Percentiles rank a stretch among this genome's conserved stretches.
Conservation (phyloP, 2,113 vertebrate genomes). For the Arvicanthis niloticus region DNA sequence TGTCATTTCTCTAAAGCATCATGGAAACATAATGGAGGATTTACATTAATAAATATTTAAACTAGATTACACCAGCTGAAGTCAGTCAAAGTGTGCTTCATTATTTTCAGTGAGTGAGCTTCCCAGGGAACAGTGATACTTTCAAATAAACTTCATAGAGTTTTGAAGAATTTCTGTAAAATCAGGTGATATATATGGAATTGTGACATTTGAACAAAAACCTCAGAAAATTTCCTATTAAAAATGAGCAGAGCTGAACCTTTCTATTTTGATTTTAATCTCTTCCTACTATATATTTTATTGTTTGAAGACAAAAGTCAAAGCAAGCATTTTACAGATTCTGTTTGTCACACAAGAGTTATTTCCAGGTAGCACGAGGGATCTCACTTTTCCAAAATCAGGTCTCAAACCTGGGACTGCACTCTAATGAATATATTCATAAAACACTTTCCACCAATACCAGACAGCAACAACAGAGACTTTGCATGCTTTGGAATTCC, state of each 20-base stretch:
- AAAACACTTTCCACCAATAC: not conserved
- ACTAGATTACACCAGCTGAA: constrained; percentile 12
- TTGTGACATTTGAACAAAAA: constrained; percentile 59
- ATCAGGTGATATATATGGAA: not conserved
- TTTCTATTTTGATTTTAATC: not conserved
- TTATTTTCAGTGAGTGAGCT: constrained; percentile 48
- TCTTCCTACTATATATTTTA: constrained; percentile 69
- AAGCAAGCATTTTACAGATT: constrained; percentile 68
- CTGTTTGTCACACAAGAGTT: constrained; percentile 63
- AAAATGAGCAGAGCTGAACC: constrained; percentile 55
- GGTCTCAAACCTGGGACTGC: constrained; percentile 62
- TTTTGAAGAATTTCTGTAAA: constrained; percentile 61
- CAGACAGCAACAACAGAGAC: not conserved
- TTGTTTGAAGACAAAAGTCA: constrained; percentile 75
- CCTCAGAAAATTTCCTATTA: constrained; percentile 53
- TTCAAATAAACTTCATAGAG: constrained; percentile 69
- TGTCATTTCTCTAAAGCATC: not conserved
- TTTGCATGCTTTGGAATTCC: not conserved
- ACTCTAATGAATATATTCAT: constrained; percentile 59
- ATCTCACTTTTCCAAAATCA: constrained; percentile 70
- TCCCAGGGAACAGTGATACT: constrained; percentile 26
- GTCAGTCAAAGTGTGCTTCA: constrained; percentile 10
- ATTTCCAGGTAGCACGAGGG: constrained; percentile 66
- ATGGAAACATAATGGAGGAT: constrained; percentile 51
- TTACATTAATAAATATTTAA: constrained; percentile 66